Evolutionary conservation across 64 coral and sea anemone genomes (phyloP), one percentile per base, ranked within the genome.

Genomic region (Stichodactyla mertensii): DNA sequence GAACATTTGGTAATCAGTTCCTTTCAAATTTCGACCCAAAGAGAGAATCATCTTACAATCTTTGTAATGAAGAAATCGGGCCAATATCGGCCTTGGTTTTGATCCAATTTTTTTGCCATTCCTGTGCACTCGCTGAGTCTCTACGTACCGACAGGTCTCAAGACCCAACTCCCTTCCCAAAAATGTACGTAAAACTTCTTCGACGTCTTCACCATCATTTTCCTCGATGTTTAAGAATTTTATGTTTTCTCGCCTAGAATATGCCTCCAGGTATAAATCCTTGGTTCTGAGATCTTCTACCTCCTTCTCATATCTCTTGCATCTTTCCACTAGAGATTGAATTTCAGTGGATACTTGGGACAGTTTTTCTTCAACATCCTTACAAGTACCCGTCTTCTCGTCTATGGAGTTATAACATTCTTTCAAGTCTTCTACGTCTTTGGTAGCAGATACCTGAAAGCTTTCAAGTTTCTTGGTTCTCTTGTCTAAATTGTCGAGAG

Each of bases 1-100:
- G 16, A 84, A 84, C 82, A 84, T 84, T 6, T 59, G 52, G 55
- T 52, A 84, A 57, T 56, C 55, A 12, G 82, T 57, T 55, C 82
- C 82, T 56, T 84, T 59, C 13, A 84, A 53, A 26, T 36, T 22
- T 84, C 55, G 52, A 55, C 82, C 82, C 16, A n/a, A 53, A 56
- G 28, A 14, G 52, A 58, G 61, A 18, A 84, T 84, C 10, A 55
- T 53, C 55, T 57, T 20, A 0, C 55, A 55, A 58, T 84, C 55
- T 23, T 83, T 83, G 52, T 83, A 83, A 4, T 54, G 36, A 54
- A 57, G 80, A 51, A 83, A 83, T 55, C 80, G 0, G 2, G 52
- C 80, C 11, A 83, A 51, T 55, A 83, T 83, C 56, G 28, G 80
- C 7, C 80, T 83, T 52, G 80, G 80, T 51, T 83, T 83, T 2